These are phyloP conservation scores for Dissostichus mawsoni DNA, from an alignment of 2,113 vertebrate genomes.

Conservation along the genomic window DNA sequence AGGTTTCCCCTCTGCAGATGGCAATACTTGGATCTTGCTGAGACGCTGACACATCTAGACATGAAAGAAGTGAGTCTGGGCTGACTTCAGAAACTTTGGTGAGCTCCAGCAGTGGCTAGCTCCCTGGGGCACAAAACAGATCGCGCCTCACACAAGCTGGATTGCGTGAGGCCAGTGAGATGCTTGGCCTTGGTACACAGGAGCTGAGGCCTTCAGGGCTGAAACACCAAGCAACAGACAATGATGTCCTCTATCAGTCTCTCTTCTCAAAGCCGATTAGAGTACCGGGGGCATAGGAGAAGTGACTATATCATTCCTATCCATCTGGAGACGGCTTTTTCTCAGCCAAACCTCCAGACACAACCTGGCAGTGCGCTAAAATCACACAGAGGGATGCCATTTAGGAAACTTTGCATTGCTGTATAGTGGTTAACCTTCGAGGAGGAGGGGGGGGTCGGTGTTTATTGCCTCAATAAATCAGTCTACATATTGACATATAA, in stretches of 20 bases:
- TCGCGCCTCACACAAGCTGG: constrained; percentile 63
- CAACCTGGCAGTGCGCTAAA: constrained; percentile 53
- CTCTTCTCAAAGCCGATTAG: constrained; percentile 75
- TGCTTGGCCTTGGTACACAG: constrained; percentile 75
- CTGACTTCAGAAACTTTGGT: constrained; percentile 72
- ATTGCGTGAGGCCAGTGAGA: constrained; percentile 64
- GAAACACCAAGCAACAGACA: constrained; percentile 67
- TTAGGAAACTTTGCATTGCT: constrained; percentile 49
- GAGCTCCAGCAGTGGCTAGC: constrained; percentile 49
- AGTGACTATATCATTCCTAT: constrained; percentile 70
- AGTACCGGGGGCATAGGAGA: constrained; percentile 58
- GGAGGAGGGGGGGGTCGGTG: background rate
- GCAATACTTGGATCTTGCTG: constrained; percentile 32
- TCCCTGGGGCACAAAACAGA: constrained; percentile 59
- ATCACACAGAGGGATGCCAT: constrained; percentile 33
- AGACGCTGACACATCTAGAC: constrained; percentile 57
- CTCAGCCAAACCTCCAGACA: constrained; percentile 63
- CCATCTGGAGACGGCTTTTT: constrained; percentile 68
- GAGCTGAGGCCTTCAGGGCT: constrained; percentile 67
- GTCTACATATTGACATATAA: constrained; percentile 36
- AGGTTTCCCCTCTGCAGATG: constrained; percentile 19
- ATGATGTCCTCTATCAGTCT: constrained; percentile 67
- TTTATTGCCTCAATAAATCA: constrained; percentile 67
- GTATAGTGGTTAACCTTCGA: constrained; percentile 31
- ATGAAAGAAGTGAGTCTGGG: constrained; percentile 63